Base-by-base conservation (phyloP, 2,113 vertebrate species). In the Desmodus rotundus region DNA sequence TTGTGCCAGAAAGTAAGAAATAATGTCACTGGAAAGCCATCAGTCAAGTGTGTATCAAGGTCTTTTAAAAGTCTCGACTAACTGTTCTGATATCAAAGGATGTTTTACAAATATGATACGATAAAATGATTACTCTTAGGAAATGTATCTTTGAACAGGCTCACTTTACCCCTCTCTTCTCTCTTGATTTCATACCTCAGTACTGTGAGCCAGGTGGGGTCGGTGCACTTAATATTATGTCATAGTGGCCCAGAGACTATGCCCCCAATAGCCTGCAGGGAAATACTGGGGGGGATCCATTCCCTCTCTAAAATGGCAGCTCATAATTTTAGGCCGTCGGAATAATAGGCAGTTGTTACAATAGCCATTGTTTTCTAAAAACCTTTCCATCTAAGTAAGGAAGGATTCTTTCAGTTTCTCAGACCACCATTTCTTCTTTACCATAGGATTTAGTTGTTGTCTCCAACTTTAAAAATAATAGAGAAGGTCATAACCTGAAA, bases 1-100 rank as follows among this genome's bases (percentile, higher is more conserved):
- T 87, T 91, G 67, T 90, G 56, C 85, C 45, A 85, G 85, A 96
- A 96, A 97, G 52, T 78, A 87, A 95, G 93, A 98, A 97, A 96
- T 96, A 93, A 89, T 96, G 83, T 76, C 87, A 93, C 90, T 94
- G 84, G 85, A 96, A 97, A 93, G 61, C 76, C 78, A 50, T 97
- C 33, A 94, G 91, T 97, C 89, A 97, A 28, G 85, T 93, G 22
- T 50, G 38, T 94, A 63, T 95, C 85, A 95, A 76, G 73, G 92
- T 91, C 54, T 89, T 97, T 93, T 85, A 91, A 96, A 96, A 90
- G 77, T 92, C 72, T 91, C 61, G 90, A 24, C 58, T 84, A 96
- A 80, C 70, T 68, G 4, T 96, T 91, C 65, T 81, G 74, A 80
- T 84, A 90, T 90, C 84, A 96, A 54, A 91, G 72, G 22, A 45